Conservation (phyloP, 2,797 vertebrate species). For the Oceanodroma leucorhoa region DNA sequence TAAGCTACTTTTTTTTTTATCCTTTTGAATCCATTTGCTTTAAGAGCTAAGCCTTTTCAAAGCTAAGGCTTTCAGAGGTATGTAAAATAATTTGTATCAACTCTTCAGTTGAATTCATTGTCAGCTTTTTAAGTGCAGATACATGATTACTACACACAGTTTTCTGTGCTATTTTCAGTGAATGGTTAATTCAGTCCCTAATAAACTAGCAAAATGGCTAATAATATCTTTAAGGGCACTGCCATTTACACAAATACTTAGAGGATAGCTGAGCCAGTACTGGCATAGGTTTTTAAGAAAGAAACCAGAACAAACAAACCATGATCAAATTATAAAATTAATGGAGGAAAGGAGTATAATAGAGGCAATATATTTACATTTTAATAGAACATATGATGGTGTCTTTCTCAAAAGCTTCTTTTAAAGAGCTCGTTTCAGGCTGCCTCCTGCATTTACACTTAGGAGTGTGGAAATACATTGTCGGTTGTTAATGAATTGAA, state of each 20-base stretch:
- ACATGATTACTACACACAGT: neutral
- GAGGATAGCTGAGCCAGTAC: neutral
- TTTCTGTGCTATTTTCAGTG: neutral
- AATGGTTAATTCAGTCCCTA: neutral
- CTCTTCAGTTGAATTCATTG: neutral
- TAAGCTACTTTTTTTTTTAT: neutral
- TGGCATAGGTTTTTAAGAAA: neutral
- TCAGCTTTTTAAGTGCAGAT: neutral
- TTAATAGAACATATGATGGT: neutral
- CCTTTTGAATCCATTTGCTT: neutral
- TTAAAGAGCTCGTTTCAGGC: neutral
- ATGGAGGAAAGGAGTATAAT: neutral
- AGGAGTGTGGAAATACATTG: neutral
- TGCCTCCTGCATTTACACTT: neutral
- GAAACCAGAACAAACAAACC: neutral
- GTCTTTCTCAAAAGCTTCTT: neutral
- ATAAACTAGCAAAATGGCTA: neutral
- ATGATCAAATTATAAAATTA: neutral
- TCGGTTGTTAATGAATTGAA: neutral
- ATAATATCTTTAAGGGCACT: neutral
- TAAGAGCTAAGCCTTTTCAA: neutral
- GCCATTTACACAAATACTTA: neutral
- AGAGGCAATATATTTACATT: neutral
- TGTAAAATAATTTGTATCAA: neutral
- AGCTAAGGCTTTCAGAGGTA: neutral